Base-by-base conservation (phyloP, 2,888 invertebrate genomes). In the Iphiclides podalirius region DNA sequence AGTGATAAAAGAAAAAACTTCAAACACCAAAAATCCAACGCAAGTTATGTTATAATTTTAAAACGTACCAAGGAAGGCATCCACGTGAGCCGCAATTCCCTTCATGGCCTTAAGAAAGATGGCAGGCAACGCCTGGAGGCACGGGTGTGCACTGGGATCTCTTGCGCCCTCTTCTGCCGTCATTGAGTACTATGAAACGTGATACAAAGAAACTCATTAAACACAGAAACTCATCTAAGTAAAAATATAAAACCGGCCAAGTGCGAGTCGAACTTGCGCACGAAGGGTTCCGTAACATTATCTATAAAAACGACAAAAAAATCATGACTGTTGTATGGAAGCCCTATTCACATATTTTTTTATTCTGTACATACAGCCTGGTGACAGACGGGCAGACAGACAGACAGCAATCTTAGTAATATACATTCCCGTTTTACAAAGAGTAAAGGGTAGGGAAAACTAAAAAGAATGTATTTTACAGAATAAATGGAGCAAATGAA, bases 21-120 rank as follows among this genome's bases (percentile, higher is more conserved):
- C 17, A 33, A 7, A 16, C n/a, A 16, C 28, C 15, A 12, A 20
- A 17, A 13, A 23, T 33, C 0, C 37, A 34, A 36, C n/a, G 9
- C 6, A n/a, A 17, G 12, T 15, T 14, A 20, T 14, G 1, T 8
- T 6, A 9, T 9, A 9, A 26, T 1, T 34, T 1, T 14, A 15
- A 14, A 43, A 79, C 90, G 84, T 90, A 96, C 98, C 98, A 58
- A 98, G 90, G 86, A 98, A 98, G 1, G 98, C 97, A 86, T 98
- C 98, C 9, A 98, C 97, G 72, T 98, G 94, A 20, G 95, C 94
- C 0, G 98, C 96, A 52, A 98, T 92, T 31, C 98, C 98, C 79
- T 94, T 94, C 90, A 98, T 96, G 6, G 98, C 97, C 74, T 95
- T 96, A 61, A 95, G 91, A 90, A 98, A 98, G 72, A 98, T 98